Base-by-base conservation (phyloP, 1,140 invertebrate species). In the Leucophenga varia region DNA sequence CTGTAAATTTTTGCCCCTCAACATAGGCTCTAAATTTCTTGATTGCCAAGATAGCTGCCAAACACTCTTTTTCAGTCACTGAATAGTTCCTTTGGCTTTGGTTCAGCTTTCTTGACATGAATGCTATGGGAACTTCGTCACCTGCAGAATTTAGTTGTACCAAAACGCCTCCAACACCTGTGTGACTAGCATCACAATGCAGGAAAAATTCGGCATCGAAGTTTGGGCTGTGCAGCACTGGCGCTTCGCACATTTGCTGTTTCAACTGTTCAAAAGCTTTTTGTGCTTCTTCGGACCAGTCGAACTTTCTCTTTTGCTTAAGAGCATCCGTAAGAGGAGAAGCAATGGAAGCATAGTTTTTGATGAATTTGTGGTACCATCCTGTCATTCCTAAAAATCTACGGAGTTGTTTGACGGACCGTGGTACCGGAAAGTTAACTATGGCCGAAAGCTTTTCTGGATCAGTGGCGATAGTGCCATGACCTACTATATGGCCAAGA, bases 261-360 rank as follows among this genome's bases (percentile, higher is more conserved):
- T n/a, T n/a, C n/a, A n/a, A n/a, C n/a, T n/a, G n/a, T 8, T 47
- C 14, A 9, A 53, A 54, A 7, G 31, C 18, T 13, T 25, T 31
- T 30, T 38, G 44, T 17, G 36, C 35, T n/a, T 47, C 77, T 71
- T 3, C 38, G 43, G 1, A 76, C 41, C 1, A 77, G 55, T 1
- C 57, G 65, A 2, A 67, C 76, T 6, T 71, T 39, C 2, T 67
- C 74, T 3, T 47, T 40, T 32, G 43, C 54, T 17, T 56, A 60
- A 2, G 72, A 68, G 55, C 75, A 75, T 14, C 61, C 69, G 19
- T 74, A 58, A 9, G 76, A 38, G 5, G 48, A 28, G 44, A 73
- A 74, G 5, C 52, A 54, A 20, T 61, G 54, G 0, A 13, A 30
- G 42, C 30, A 32, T 21, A 43, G 18, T 43, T 25, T 18, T 14